Base-by-base conservation (phyloP, 1,140 invertebrate genomes). In the Rhyacophila brunnea region DNA sequence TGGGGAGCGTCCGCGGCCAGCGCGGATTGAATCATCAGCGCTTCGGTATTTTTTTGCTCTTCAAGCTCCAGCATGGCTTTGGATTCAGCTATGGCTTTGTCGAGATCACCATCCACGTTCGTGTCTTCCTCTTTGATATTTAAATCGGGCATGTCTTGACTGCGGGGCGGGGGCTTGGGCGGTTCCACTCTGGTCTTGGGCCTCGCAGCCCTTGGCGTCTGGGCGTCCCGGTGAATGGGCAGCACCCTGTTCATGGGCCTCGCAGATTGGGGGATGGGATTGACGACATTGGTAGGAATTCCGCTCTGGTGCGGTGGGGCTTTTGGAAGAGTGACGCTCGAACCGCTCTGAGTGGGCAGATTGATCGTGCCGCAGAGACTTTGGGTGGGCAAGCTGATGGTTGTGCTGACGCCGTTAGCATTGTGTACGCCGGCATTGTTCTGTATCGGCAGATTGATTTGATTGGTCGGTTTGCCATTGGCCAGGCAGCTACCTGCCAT, bases 221-320 rank as follows among this genome's bases (percentile, higher is more conserved):
- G 70, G 50, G 75, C 66, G 66, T 77, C 75, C 68, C 73, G 69
- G 62, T 87, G 87, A 80, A 90, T 87, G 0, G 88, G 88, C 23
- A 89, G 65, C 10, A 90, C 88, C 51, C 87, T 80, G 68, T 87
- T 90, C 78, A 88, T 89, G 13, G 88, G 88, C 52, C 87, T 73
- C 67, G 77, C 74, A 50, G 74, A 80, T 76, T 78, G 59, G 28
- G 79, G 80, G 49, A 85, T 81, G 1, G 85, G 85, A 70, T 84
- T 85, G 1, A 86, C 83, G 58, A 86, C 83, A 71, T 86, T 87
- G 19, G 84, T 87, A 47, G 85, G 85, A 66, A 86, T 80, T 13
- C 80, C 80, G 55, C 79, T 79, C 68, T 83, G 80, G 23, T 81
- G 77, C 49, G 82, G 81, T 2, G 82, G 81, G 2, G 82, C 80